Percentiles rank a stretch among this genome's conserved stretches.
phyloP scores from a whole-genome alignment of 2,888 invertebrate genomes.

The Acleris laterana region DNA sequence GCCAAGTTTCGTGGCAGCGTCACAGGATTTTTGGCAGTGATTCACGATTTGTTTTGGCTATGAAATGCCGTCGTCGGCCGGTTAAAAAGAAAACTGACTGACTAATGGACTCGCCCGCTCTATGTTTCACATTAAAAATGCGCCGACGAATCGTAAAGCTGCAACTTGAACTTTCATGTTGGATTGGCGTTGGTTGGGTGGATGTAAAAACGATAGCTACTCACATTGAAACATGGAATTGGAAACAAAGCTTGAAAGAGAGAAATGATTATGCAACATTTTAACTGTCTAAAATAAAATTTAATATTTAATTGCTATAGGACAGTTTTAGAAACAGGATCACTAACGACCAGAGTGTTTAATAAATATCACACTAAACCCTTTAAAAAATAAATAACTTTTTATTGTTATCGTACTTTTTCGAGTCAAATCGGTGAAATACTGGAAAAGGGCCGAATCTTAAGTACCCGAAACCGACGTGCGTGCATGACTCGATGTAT shows the following conservation, averaged over 20 bases:
- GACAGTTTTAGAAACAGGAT: no score
- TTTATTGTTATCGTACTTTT: no score
- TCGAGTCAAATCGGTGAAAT: no score
- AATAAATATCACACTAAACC: no score
- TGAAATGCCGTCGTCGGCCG: slow-evolving; percentile 52
- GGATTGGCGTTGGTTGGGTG: not conserved
- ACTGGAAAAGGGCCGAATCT: no score
- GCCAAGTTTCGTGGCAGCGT: slow-evolving; percentile 37
- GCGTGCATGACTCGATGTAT: no score
- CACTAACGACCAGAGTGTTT: no score
- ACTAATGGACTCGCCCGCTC: slow-evolving; percentile 65
- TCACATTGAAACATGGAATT: not conserved
- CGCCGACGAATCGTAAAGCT: slow-evolving; percentile 24
- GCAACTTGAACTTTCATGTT: slow-evolving; percentile 31
- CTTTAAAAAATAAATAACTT: no score
- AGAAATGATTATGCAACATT: no score
- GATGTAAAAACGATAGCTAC: not conserved
- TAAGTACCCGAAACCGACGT: no score
- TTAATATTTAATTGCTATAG: no score
- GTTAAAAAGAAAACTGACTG: slow-evolving; percentile 57
- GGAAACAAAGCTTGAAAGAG: not conserved
- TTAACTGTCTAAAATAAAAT: no score
- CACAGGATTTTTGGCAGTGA: slow-evolving; percentile 74
- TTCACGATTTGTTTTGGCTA: slow-evolving; percentile 82
- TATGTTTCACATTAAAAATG: slow-evolving; percentile 60